A percentile compares a stretch with the other conserved stretches of the same genome.
Evolutionary conservation across 2,888 invertebrate genomes (phyloP).

Genomic region (Tiliacea aurago): DNA sequence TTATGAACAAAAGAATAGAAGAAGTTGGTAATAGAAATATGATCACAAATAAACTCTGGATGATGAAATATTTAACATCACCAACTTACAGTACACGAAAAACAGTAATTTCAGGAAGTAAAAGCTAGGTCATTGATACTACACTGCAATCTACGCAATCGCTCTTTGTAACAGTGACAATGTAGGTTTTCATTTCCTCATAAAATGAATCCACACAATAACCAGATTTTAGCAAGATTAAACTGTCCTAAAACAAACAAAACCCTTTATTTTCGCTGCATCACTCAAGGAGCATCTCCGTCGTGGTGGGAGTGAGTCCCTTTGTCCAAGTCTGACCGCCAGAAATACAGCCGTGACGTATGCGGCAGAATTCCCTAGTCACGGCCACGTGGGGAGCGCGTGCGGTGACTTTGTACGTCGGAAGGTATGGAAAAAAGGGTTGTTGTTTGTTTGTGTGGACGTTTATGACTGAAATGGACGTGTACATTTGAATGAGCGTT

Average conservation of each 20-base stretch:
- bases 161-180: constrained; percentile 19
- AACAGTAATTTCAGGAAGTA: constrained; percentile 9
- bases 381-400: constrained; percentile 55
- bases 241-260: constrained; percentile 8
- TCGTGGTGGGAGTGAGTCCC: constrained; percentile 28
- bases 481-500: constrained; percentile 25
- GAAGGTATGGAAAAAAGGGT: constrained; percentile 24
- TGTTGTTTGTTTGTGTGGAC: constrained; percentile 48
- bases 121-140: constrained; percentile 8
- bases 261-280: constrained; percentile 25
- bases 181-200: neutral
- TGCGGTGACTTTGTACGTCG: constrained; percentile 31
- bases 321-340: constrained; percentile 51
- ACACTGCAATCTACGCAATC: neutral
- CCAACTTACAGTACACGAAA: neutral
- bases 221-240: neutral
- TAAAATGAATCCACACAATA: neutral
- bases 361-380: constrained; percentile 53
- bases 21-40: neutral
- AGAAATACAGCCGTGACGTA: constrained; percentile 56
- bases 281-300: constrained; percentile 15
- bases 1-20: neutral
- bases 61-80: neutral
- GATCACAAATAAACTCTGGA: neutral
- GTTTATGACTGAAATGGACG: constrained; percentile 14